These are phyloP conservation scores for Mimachlamys varia DNA, from an alignment of 2,888 invertebrate genomes.

Conservation along the genomic window DNA sequence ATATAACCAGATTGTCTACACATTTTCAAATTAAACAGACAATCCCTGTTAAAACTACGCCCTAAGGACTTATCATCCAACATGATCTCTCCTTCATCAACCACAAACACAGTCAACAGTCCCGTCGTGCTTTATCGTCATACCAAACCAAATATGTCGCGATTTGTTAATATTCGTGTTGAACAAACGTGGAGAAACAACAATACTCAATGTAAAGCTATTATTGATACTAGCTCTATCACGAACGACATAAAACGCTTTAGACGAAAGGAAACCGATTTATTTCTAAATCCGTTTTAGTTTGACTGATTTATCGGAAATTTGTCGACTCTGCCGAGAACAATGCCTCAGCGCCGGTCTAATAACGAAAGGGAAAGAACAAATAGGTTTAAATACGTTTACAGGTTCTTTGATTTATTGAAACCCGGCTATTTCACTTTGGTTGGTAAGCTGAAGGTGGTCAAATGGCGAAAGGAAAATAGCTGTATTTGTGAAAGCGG, in stretches of 20 bases:
- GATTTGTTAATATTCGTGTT: not conserved
- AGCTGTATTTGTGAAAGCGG: not conserved
- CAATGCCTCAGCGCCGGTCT: not conserved
- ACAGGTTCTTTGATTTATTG: not conserved
- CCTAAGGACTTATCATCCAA: no score
- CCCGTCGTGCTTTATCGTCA: not conserved
- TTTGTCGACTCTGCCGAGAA: conserved; percentile 12
- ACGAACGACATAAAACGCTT: not conserved
- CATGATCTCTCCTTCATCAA: no score
- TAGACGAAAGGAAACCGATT: not conserved
- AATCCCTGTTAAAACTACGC: no score
- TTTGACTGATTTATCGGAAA: conserved; percentile 18
- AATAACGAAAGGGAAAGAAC: conserved; percentile 3
- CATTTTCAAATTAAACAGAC: no score
- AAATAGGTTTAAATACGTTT: not conserved
- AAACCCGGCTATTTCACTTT: not conserved
- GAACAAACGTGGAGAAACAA: conserved; percentile 4
- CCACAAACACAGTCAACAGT: not conserved
- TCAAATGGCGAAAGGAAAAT: not conserved
- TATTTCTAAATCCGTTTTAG: not conserved
- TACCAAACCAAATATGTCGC: not conserved
- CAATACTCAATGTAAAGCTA: not conserved
- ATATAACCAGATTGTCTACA: no score
- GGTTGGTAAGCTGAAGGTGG: not conserved
- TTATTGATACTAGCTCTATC: not conserved